These are phyloP conservation scores for Lanius collurio DNA, from an alignment of 2,113 vertebrate species.

Conservation along the genomic window DNA sequence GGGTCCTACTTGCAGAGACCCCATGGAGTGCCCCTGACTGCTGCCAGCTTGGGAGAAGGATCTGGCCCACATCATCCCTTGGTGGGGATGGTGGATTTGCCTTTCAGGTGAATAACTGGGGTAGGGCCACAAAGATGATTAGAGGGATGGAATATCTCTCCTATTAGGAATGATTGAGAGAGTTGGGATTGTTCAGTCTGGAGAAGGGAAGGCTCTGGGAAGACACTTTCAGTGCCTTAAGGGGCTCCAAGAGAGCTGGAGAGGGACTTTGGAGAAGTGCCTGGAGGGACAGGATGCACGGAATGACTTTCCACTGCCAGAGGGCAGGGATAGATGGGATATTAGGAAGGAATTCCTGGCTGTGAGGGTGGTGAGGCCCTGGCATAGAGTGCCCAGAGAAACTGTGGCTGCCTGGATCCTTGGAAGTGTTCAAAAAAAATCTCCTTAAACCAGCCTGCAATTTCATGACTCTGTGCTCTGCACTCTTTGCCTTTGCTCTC, in stretches of 20 bases:
- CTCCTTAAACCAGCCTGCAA: background rate
- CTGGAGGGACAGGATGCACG: background rate
- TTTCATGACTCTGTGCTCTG: background rate
- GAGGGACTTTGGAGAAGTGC: background rate
- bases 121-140: background rate
- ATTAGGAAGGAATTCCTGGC: background rate
- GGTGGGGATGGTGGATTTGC: background rate
- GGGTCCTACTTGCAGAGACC: background rate
- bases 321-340: fast-evolving
- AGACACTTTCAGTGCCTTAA: background rate
- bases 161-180: background rate
- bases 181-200: background rate
- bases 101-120: background rate
- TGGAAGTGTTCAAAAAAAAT: background rate
- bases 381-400: background rate
- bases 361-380: background rate
- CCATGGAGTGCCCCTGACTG: fast-evolving
- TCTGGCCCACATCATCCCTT: background rate
- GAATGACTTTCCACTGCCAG: background rate
- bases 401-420: background rate
- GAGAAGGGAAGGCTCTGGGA: background rate
- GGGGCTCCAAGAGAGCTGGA: background rate
- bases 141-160: background rate
- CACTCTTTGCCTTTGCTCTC: background rate
- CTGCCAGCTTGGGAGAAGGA: background rate